Conservation (phyloP, 2,888 invertebrate species). For the Linhomoeus sp. region DNA sequence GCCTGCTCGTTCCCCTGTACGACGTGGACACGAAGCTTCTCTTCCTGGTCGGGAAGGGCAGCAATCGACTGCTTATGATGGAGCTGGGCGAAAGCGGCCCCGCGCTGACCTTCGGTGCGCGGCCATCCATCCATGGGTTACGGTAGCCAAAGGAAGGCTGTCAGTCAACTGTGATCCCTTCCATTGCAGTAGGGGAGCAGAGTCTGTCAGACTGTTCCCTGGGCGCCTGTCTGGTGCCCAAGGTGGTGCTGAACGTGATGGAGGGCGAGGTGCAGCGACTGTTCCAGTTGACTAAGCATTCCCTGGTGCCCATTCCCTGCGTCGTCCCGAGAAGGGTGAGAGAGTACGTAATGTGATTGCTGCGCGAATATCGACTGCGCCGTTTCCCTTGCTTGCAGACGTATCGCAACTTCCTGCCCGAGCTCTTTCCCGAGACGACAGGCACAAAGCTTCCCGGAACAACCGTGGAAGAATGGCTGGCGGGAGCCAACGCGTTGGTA, state of each 20-base stretch:
- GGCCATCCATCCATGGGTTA: too few species aligned
- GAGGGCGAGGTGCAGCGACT: constrained; percentile 83
- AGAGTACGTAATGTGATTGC: neutral
- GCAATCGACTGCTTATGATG: constrained; percentile 69
- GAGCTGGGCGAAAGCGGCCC: constrained; percentile 75
- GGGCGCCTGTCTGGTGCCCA: constrained; percentile 75
- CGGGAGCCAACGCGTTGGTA: constrained; percentile 51
- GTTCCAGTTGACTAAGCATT: constrained; percentile 59
- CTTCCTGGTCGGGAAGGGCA: constrained; percentile 69
- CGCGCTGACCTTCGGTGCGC: constrained; percentile 56
- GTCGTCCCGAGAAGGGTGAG: constrained; percentile 71
- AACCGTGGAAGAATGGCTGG: constrained; percentile 59
- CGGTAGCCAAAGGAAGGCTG: too few species aligned
- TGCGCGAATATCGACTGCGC: neutral
- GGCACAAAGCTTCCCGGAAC: constrained; percentile 53
- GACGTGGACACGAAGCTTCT: constrained; percentile 86
- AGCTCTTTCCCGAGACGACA: constrained; percentile 73
- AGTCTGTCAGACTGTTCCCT: constrained; percentile 37
- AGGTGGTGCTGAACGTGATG: constrained; percentile 72
- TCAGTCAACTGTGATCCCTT: neutral
- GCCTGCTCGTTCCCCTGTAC: constrained; percentile 69
- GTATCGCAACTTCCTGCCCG: constrained; percentile 78
- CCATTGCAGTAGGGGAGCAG: neutral
- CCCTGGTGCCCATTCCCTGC: constrained; percentile 78
- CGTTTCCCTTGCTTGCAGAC: constrained; percentile 38